Evolutionary conservation across 2,888 invertebrate species (phyloP).

Genomic region (Lasioglossum calceatum): DNA sequence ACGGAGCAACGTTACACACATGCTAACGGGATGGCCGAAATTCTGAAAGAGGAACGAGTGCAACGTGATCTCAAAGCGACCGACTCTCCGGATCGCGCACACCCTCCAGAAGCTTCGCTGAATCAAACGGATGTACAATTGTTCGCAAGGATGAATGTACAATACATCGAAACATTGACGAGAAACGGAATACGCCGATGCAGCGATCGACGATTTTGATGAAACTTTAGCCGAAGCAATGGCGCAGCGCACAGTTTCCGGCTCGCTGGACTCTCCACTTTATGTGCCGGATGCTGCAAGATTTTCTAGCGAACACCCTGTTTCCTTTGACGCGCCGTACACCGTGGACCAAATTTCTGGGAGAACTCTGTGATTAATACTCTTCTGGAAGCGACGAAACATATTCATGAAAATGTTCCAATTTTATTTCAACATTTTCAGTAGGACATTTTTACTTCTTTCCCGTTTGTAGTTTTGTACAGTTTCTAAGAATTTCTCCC

Average conservation of each 20-base stretch:
- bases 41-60: neutral
- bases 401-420: too few relatives aligned
- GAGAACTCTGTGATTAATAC: neutral
- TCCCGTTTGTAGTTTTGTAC: neutral
- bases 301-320: neutral
- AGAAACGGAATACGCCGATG: neutral
- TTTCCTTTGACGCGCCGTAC: neutral
- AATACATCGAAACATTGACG: neutral
- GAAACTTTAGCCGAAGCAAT: neutral
- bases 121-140: neutral
- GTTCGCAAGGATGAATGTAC: neutral
- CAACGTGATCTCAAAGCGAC: constrained; percentile 1
- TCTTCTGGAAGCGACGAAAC: neutral
- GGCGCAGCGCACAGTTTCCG: neutral
- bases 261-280: neutral
- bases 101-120: neutral
- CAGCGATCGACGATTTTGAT: neutral
- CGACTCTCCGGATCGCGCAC: neutral
- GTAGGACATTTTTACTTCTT: neutral
- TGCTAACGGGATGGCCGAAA: neutral
- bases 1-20: neutral
- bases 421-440: too few relatives aligned
- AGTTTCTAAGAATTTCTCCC: neutral
- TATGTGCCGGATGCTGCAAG: neutral
- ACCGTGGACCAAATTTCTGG: neutral